These are phyloP conservation scores for Hoplodrina blanda DNA, from an alignment of 2,888 invertebrate species.

Conservation along the genomic window DNA sequence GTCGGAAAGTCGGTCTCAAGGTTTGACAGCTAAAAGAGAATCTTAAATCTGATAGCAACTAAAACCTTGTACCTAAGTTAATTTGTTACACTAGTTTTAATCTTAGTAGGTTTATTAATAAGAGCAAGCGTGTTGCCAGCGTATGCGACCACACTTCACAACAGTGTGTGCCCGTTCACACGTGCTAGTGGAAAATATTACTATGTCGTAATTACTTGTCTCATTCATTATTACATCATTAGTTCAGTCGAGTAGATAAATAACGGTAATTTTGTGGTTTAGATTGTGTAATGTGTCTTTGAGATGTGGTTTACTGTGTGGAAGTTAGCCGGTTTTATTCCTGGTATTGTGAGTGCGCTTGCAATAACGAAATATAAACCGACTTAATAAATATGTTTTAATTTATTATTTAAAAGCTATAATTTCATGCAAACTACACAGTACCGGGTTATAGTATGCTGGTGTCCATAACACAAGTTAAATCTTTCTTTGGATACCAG, in stretches of 20 bases:
- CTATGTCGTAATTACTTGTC: conserved; percentile 34
- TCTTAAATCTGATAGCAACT: conserved; percentile 11
- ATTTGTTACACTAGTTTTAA: conserved; percentile 70
- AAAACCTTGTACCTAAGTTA: conserved; percentile 52
- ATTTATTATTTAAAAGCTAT: no score
- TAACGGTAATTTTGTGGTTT: conserved; percentile 9
- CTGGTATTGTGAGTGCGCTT: no score
- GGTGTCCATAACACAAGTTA: no score
- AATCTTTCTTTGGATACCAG: no score
- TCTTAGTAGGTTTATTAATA: conserved; percentile 79
- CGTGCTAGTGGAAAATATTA: conserved; percentile 56
- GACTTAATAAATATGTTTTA: no score
- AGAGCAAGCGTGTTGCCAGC: conserved; percentile 71
- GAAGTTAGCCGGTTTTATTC: background rate
- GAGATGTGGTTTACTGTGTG: conserved; percentile 9
- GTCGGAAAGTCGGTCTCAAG: no score
- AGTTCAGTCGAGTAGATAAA: conserved; percentile 3
- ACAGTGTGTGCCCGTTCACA: conserved; percentile 65
- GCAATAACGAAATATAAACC: no score
- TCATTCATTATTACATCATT: conserved; percentile 15
- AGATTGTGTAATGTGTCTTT: conserved; percentile 17
- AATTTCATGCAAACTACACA: no score
- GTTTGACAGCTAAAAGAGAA: background rate
- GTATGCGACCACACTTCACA: conserved; percentile 71
- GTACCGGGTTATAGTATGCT: no score